phyloP scores from a whole-genome alignment of 2,888 invertebrate genomes.

The Cephus spinipes region DNA sequence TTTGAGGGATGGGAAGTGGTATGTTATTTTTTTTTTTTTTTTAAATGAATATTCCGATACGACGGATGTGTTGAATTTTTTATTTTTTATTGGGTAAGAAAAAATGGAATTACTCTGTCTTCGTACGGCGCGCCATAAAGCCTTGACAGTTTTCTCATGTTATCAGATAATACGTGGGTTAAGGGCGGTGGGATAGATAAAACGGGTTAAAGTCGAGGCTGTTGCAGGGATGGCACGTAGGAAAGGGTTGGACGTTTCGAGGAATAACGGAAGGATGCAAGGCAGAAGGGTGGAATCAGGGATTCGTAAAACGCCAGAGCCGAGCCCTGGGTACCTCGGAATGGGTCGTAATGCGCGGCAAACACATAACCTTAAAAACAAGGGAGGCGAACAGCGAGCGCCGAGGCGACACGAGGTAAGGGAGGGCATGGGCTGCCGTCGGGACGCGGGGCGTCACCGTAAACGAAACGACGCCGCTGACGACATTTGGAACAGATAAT shows the following conservation, averaged over 20 bases:
- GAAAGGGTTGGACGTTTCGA: not conserved
- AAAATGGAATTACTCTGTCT: not conserved
- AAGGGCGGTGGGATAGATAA: not conserved
- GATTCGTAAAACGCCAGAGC: constrained; percentile 55
- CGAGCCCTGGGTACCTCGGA: constrained; percentile 43
- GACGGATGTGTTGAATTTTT: not conserved
- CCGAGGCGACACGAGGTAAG: constrained; percentile 26
- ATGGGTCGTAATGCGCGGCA: constrained; percentile 59
- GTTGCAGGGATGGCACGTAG: not conserved
- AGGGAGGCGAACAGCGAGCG: constrained; percentile 38
- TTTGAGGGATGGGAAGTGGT: not conserved
- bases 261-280: not conserved
- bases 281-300: constrained; percentile 41
- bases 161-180: not conserved
- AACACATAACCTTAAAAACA: constrained; percentile 63
- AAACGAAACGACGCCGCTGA: constrained; percentile 65
- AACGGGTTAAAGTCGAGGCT: not conserved
- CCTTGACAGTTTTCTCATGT: not conserved
- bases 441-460: constrained; percentile 46
- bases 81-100: not conserved
- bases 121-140: not conserved
- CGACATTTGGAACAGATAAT: constrained; percentile 67
- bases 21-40: not conserved
- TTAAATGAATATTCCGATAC: not conserved
- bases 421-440: constrained; percentile 17